A percentile compares a stretch with the other conserved stretches of the same genome.
These are phyloP conservation scores for Phrynocephalus guinanensis DNA, from an alignment of 2,797 vertebrate genomes.

Conservation along the genomic window DNA sequence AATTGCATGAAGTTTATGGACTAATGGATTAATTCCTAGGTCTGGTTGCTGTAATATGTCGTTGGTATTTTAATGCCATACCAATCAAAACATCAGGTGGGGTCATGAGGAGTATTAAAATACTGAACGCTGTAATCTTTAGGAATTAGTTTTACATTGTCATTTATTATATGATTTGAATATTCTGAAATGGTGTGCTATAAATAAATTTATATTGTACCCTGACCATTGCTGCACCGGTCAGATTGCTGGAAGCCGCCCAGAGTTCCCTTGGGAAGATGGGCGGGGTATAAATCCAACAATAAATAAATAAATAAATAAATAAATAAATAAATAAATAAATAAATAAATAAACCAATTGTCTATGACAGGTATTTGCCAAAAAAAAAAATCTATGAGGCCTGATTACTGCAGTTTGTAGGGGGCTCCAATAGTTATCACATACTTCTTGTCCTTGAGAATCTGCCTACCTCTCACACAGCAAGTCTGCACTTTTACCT, in stretches of 20 bases:
- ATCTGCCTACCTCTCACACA: background rate
- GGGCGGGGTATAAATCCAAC: no score
- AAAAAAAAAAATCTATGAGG: background rate
- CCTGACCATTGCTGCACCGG: no score
- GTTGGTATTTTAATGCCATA: background rate
- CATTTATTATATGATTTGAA: background rate
- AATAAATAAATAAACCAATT: background rate
- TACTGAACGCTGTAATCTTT: background rate
- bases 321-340: no score
- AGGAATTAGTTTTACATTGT: background rate
- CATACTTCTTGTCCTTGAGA: background rate
- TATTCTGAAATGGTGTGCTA: background rate
- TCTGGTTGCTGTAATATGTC: background rate
- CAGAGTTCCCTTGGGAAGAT: no score
- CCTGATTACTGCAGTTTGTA: background rate
- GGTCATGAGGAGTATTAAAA: background rate
- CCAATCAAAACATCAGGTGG: background rate
- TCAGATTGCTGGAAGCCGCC: no score
- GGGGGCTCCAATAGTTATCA: background rate
- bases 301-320: no score
- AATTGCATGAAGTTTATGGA: no score
- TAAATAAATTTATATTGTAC: background rate
- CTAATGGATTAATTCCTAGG: background rate
- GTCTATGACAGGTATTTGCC: background rate
- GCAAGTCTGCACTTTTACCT: background rate